Evolutionary conservation across 1,140 invertebrate genomes (phyloP).

Genomic region (Tetranychus cinnabarinus): DNA sequence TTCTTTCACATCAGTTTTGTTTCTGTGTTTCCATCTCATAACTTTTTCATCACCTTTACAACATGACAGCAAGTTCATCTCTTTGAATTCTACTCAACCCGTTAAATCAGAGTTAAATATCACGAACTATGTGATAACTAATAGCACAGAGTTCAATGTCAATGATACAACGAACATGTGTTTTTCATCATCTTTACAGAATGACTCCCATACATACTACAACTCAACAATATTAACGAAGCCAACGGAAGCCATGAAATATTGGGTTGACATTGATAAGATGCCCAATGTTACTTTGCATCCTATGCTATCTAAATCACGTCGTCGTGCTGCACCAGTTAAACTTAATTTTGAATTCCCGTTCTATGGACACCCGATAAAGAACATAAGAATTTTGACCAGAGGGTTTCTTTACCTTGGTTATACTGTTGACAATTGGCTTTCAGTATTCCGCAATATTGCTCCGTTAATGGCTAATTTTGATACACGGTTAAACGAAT

Average conservation of each 20-base stretch:
- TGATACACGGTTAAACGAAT: conserved; percentile 50
- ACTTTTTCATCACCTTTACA: too few species aligned
- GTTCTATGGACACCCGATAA: conserved; percentile 75
- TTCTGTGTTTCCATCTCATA: too few species aligned
- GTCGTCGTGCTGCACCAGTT: conserved; percentile 58
- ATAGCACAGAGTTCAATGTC: too few species aligned
- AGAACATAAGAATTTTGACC: conserved; percentile 85
- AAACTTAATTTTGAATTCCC: conserved; percentile 65
- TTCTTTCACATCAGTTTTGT: too few species aligned
- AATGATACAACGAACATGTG: too few species aligned
- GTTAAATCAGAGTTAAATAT: too few species aligned
- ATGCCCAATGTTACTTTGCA: conserved; percentile 31
- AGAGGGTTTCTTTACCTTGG: conserved; percentile 92
- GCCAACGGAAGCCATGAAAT: conserved; percentile 6
- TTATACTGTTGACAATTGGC: conserved; percentile 70
- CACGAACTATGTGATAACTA: too few species aligned
- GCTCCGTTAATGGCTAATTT: conserved; percentile 99
- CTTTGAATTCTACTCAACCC: too few species aligned
- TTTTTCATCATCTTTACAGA: too few species aligned
- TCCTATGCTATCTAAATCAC: conserved; percentile 49
- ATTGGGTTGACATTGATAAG: conserved; percentile 42
- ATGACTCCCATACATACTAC: conserved; percentile 10
- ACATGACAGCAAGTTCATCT: too few species aligned
- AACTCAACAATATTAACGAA: conserved; percentile 10
- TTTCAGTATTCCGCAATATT: conserved; percentile 94